phyloP scores from a whole-genome alignment of 2,797 vertebrate genomes.

The Myripristis murdjan region DNA sequence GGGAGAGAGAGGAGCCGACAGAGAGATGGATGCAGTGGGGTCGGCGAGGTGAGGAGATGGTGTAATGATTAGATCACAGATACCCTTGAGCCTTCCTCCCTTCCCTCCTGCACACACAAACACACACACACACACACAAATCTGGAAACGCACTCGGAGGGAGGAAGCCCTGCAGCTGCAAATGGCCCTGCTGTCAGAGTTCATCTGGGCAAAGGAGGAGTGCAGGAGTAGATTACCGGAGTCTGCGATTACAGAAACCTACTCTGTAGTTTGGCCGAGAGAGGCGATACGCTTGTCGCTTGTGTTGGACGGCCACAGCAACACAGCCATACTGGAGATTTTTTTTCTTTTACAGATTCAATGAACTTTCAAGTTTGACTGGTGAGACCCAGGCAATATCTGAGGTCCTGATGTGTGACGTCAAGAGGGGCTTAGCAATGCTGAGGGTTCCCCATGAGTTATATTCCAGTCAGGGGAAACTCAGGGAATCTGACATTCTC shows the following conservation, averaged over 20 bases:
- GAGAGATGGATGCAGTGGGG: conserved; percentile 79
- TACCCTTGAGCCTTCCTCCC: conserved; percentile 77
- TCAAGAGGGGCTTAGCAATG: neutral
- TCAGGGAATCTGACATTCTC: too few species aligned
- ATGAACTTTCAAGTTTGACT: conserved; percentile 5
- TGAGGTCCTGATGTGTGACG: too few species aligned
- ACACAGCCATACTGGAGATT: neutral
- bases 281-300: neutral
- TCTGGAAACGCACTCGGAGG: conserved; percentile 36
- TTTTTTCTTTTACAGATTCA: conserved; percentile 29
- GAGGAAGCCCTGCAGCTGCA: conserved; percentile 62
- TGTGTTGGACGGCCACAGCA: conserved; percentile 8
- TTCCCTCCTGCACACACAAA: conserved; percentile 38
- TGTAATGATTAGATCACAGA: conserved; percentile 86
- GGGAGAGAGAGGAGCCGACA: conserved; percentile 63
- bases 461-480: too few species aligned
- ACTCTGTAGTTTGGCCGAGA: conserved; percentile 37
- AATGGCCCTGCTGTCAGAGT: conserved; percentile 72
- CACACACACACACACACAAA: conserved; percentile 28
- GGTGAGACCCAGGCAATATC: conserved; percentile 22
- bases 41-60: conserved; percentile 78
- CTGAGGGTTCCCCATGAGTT: too few species aligned
- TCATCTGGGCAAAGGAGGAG: conserved; percentile 66
- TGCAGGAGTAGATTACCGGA: conserved; percentile 69
- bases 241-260: conserved; percentile 38